Percentiles rank a stretch among this genome's conserved stretches.
Evolutionary conservation across 2,797 vertebrate species (phyloP).

Genomic region (Rousettus madagascariensis): DNA sequence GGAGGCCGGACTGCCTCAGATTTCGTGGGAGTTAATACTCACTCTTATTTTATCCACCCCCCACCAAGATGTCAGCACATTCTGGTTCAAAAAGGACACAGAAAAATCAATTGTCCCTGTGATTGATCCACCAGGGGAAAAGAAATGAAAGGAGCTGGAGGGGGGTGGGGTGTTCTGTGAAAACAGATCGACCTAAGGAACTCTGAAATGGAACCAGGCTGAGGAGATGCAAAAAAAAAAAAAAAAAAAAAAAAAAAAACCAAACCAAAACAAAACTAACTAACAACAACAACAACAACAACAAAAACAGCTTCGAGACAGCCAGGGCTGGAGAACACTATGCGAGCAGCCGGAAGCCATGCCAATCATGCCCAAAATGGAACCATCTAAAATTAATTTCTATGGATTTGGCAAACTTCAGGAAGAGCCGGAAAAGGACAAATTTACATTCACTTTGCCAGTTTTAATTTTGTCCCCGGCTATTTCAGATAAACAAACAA

Average conservation of each 20-base stretch:
- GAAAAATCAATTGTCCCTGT: conserved; percentile 49
- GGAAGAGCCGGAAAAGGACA: conserved; percentile 54
- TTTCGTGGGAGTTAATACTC: background rate
- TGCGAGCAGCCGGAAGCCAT: conserved; percentile 57
- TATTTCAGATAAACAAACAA: conserved; percentile 53
- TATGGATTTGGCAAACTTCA: conserved; percentile 74
- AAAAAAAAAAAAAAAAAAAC: too few species aligned
- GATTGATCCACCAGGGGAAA: background rate
- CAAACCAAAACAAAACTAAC: too few species aligned
- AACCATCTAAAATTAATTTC: conserved; percentile 75
- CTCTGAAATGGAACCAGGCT: background rate
- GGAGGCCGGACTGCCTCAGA: background rate
- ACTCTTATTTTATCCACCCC: background rate
- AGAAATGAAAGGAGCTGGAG: background rate
- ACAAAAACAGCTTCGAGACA: background rate
- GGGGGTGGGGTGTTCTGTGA: background rate
- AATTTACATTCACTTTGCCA: conserved; percentile 51
- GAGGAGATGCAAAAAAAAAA: background rate
- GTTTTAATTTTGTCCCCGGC: conserved; percentile 37
- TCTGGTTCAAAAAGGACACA: conserved; percentile 34
- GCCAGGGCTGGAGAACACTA: background rate
- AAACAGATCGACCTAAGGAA: conserved; percentile 19
- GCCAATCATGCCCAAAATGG: conserved; percentile 64
- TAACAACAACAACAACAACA: too few species aligned
- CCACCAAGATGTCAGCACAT: background rate